Percentiles rank a stretch among this genome's conserved stretches.
These are phyloP conservation scores for Malurus elegans DNA, from an alignment of 2,113 vertebrate genomes.

Conservation along the genomic window DNA sequence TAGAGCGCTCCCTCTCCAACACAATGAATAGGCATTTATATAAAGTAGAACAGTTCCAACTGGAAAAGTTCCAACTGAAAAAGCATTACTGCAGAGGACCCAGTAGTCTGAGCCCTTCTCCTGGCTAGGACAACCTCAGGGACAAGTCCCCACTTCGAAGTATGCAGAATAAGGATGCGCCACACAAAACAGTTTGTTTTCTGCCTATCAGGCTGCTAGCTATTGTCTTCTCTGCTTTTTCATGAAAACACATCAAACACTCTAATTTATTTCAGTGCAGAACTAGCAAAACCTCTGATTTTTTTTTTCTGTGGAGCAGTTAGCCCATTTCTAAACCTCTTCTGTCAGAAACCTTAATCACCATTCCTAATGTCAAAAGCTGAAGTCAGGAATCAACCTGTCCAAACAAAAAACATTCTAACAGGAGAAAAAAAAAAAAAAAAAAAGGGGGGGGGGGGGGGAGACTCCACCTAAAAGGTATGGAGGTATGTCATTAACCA, in stretches of 20 bases:
- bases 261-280: neutral
- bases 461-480: too few species aligned
- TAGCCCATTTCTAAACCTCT: neutral
- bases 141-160: neutral
- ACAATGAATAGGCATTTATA: slow-evolving; percentile 65
- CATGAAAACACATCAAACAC: neutral
- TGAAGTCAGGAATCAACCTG: neutral
- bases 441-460: too few species aligned
- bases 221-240: neutral
- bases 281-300: neutral
- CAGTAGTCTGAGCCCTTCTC: neutral
- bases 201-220: neutral
- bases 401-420: neutral
- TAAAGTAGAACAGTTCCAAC: slow-evolving; percentile 45
- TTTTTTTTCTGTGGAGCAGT: neutral
- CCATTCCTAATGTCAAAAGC: neutral
- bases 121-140: neutral
- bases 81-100: slow-evolving; percentile 54
- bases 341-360: neutral
- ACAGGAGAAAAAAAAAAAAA: neutral
- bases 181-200: neutral
- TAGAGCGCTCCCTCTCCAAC: slow-evolving; percentile 34
- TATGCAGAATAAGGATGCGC: neutral
- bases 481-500: neutral
- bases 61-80: slow-evolving; percentile 51